Evolutionary conservation across 2,113 vertebrate species (phyloP), one percentile per base, ranked within the genome.

Genomic region (Glaucomys volans): DNA sequence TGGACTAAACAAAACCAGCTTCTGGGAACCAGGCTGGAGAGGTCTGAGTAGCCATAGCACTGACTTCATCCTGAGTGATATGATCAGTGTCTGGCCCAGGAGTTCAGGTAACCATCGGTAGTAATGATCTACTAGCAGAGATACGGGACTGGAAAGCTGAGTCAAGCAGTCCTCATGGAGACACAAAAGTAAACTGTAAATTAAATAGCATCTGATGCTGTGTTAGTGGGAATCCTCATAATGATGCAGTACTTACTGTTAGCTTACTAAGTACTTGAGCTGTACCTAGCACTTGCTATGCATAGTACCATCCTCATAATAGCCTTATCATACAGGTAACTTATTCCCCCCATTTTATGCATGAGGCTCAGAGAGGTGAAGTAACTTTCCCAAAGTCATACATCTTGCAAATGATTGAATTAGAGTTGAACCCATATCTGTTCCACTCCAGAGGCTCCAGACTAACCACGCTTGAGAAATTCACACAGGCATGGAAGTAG

Each of bases 1-100:
- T 71, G 67, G 64, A 87, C 82, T 89, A 95, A 90, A 86, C 52
- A 95, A 90, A 92, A 79, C 44, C 3, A 12, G 44, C 30, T 32
- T 40, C 67, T 62, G 20, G 35, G 28, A 59, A 5, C 59, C 91
- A 92, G 87, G 42, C 32, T 30, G 64, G 28, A 42, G 57, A 72
- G n/a, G 13, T 52, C 66, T 88, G n/a, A 0, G 0, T 8, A 37
- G 47, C 47, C n/a, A 74, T 67, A 52, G 85, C 9, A 32, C 52
- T 28, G 11, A 92, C 50, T 52, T 59, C 13, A 84, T 75, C 44
- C 79, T 42, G 76, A 72, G 50, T 18, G 40, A 52, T 57, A 74
- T 7, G 80, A 40, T n/a, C 30, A 62, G n/a, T 7, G 10, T 44
- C 32, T 2, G 24, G n/a, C 18, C 62, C 42, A 40, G 44, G 69